Base-by-base conservation (phyloP, 1,140 invertebrate genomes). In the Lordiphosa clarofinis region DNA sequence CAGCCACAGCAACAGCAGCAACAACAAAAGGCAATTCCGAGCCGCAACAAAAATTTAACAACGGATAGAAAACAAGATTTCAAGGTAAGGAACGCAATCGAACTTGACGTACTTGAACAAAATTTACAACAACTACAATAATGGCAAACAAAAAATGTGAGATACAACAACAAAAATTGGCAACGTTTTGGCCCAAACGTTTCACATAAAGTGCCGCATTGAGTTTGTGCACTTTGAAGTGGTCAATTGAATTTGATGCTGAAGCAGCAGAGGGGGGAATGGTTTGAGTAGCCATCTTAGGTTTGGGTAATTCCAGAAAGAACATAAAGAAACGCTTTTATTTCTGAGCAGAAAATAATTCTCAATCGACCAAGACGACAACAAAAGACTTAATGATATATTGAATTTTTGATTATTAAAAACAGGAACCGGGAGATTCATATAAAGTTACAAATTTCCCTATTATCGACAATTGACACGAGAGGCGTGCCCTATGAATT, bases 51-150 rank as follows among this genome's bases (percentile, higher is more conserved):
- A 72, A 70, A 60, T 60, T 84, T 66, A 63, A 73, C 78, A 84
- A 78, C 78, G 78, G 78, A 84, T 84, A 84, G 78, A 84, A 84
- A 84, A 84, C 78, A 63, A 84, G 78, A 84, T 84, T 84, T 84
- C 78, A 84, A 84, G 78, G 78, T 84, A 84, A 81, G 73, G 78
- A 84, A 84, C 78, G 78, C 78, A 84, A 84, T 84, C 73, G 78
- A 84, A 84, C 78, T 84, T 84, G 78, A 84, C 65, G 78, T 84
- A 84, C 78, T 84, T 84, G 78, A 84, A 84, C 68, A 84, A 78
- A 82, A 84, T 78, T 82, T 50, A 76, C 74, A 76, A 61, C 55
- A 68, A 55, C 61, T 73, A 58, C 69, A 73, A 53, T 53, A 53
- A 44, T 53, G 60, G 64, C 50, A 53, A 13, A 36, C 56, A 61